These are phyloP conservation scores for Aproaerema taeniolella DNA, from an alignment of 2,888 invertebrate genomes.

Conservation along the genomic window DNA sequence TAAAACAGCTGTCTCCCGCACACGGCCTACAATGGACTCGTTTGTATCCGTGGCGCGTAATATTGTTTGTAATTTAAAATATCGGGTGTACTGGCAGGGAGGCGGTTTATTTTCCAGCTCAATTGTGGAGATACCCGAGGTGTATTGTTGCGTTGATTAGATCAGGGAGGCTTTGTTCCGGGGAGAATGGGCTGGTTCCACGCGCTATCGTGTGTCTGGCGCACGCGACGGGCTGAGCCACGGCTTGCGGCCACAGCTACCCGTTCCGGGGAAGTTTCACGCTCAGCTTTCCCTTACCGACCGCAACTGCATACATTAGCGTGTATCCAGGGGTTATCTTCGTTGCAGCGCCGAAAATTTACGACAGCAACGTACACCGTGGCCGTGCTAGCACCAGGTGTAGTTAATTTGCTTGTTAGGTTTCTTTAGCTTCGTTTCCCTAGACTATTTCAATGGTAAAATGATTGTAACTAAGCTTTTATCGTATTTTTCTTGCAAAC, in stretches of 20 bases:
- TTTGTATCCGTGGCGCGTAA: slow-evolving; percentile 63
- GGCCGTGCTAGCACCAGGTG: slow-evolving; percentile 8
- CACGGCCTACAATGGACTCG: slow-evolving; percentile 63
- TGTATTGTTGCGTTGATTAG: slow-evolving; percentile 74
- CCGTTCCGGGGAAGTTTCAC: slow-evolving; percentile 23
- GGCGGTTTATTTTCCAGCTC: slow-evolving; percentile 58
- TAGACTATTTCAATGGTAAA: too few species aligned
- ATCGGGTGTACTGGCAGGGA: slow-evolving; percentile 51
- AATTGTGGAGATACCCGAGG: slow-evolving; percentile 59
- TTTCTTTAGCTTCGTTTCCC: neutral
- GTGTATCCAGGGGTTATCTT: slow-evolving; percentile 24
- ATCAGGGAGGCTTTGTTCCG: slow-evolving; percentile 67
- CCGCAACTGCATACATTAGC: slow-evolving; percentile 34
- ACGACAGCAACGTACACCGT: slow-evolving; percentile 13
- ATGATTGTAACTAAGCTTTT: too few species aligned
- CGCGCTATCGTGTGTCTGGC: slow-evolving; percentile 47
- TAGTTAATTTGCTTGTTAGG: slow-evolving; percentile 5
- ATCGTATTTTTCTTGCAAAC: too few species aligned
- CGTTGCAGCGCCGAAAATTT: slow-evolving; percentile 20
- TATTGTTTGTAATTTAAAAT: slow-evolving; percentile 74
- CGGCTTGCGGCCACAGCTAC: slow-evolving; percentile 37
- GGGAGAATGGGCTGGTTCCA: slow-evolving; percentile 49
- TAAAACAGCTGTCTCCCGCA: slow-evolving; percentile 69
- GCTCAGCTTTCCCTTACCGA: slow-evolving; percentile 26
- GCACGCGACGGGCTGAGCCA: slow-evolving; percentile 40